Conservation (phyloP, 2,888 invertebrate species). For the Tiliacea aurago region DNA sequence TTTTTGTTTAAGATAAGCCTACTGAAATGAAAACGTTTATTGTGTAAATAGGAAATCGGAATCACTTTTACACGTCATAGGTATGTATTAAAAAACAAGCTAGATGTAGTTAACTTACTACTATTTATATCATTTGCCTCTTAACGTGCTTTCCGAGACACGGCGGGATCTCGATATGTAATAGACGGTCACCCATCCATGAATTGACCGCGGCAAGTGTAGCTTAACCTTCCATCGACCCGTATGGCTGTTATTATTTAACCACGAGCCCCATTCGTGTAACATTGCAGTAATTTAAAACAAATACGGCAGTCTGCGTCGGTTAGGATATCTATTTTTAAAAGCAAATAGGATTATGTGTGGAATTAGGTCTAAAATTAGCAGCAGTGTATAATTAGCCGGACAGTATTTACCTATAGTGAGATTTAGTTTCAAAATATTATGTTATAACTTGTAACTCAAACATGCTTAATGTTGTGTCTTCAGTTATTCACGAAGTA, state of each 20-base stretch:
- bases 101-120: too few species aligned
- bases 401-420: not conserved
- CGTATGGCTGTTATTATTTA: not conserved
- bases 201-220: too few species aligned
- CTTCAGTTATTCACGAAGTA: not conserved
- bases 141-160: not conserved
- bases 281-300: not conserved
- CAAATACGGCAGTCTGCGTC: not conserved
- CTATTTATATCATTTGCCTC: too few species aligned
- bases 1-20: too few species aligned
- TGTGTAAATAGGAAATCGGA: too few species aligned
- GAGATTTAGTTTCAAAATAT: slow-evolving; percentile 28
- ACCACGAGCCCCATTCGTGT: not conserved
- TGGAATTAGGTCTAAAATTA: slow-evolving; percentile 12
- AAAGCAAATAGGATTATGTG: slow-evolving; percentile 2
- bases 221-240: not conserved
- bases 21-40: too few species aligned
- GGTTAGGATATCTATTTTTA: slow-evolving; percentile 8
- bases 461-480: slow-evolving; percentile 14
- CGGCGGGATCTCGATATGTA: not conserved
- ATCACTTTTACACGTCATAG: too few species aligned
- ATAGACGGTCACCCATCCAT: not conserved
- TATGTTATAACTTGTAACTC: slow-evolving; percentile 9
- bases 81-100: too few species aligned
- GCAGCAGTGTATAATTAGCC: slow-evolving; percentile 3